These are phyloP conservation scores for Drosophila longiperda DNA, from an alignment of 2,888 invertebrate species.

Conservation along the genomic window DNA sequence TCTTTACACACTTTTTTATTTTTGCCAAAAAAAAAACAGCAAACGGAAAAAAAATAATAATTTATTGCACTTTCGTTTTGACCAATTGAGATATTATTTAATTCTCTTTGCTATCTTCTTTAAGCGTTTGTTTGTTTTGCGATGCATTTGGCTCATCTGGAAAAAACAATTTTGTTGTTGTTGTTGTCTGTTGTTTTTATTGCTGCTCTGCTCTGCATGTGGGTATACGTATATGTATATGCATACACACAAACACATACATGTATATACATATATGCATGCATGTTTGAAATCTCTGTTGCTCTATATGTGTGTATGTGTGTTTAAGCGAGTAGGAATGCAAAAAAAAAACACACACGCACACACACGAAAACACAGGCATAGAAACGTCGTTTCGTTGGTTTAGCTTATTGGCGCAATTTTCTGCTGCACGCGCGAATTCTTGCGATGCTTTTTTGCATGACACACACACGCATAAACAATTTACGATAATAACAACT, in stretches of 20 bases:
- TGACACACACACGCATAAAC: slow-evolving; percentile 32
- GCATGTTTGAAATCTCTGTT: slow-evolving; percentile 54
- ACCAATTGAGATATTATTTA: background rate
- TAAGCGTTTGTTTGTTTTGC: slow-evolving; percentile 10
- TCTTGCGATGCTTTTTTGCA: slow-evolving; percentile 30
- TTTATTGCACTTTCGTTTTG: slow-evolving; percentile 55
- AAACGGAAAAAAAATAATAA: slow-evolving; percentile 21
- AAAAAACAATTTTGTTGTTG: slow-evolving; percentile 65
- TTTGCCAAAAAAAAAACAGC: slow-evolving; percentile 32
- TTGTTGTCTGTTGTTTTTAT: slow-evolving; percentile 46
- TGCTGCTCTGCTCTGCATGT: slow-evolving; percentile 52
- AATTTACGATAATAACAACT: slow-evolving; percentile 25
- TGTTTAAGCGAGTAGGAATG: slow-evolving; percentile 67
- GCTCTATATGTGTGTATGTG: slow-evolving; percentile 41
- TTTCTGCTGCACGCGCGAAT: slow-evolving; percentile 70
- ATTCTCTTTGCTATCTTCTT: slow-evolving; percentile 3
- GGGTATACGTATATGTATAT: slow-evolving; percentile 35
- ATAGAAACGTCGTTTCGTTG: slow-evolving; percentile 57
- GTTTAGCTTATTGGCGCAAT: slow-evolving; percentile 81
- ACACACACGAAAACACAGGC: slow-evolving; percentile 65
- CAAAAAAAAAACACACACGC: slow-evolving; percentile 75
- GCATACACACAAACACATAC: slow-evolving; percentile 12
- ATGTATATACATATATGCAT: slow-evolving; percentile 19
- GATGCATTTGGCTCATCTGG: slow-evolving; percentile 61
- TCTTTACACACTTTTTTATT: slow-evolving; percentile 55